A percentile compares a stretch with the other conserved stretches of the same genome.
Conservation (phyloP, 2,888 invertebrate genomes). For the Prostheceraeus crozeri region DNA sequence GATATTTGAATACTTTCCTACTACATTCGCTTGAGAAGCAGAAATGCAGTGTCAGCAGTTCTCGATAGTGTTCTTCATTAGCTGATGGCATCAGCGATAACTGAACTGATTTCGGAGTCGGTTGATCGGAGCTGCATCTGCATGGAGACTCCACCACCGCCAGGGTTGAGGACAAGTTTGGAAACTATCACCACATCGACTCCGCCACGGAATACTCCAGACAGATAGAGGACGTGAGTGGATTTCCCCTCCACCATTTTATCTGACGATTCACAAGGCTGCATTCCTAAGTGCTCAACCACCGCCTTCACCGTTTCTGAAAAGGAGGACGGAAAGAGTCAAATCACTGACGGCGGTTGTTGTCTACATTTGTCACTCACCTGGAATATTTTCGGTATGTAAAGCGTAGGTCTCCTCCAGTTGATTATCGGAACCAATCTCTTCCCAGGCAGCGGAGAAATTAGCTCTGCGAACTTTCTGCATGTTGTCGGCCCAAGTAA, state of each 20-base stretch:
- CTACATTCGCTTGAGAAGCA: no score
- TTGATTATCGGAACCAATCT: slow-evolving; percentile 64
- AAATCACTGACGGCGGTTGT: not conserved
- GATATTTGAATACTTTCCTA: no score
- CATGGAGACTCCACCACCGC: slow-evolving; percentile 68
- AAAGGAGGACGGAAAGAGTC: slow-evolving; percentile 39
- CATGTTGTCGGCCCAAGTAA: slow-evolving; percentile 76
- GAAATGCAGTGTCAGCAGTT: no score
- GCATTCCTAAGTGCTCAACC: slow-evolving; percentile 72
- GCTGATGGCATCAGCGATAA: slow-evolving; percentile 62
- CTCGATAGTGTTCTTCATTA: no score
- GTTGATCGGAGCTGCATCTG: slow-evolving; percentile 79
- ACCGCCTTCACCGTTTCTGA: slow-evolving; percentile 72
- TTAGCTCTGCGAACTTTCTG: slow-evolving; percentile 70
- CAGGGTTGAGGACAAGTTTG: slow-evolving; percentile 71
- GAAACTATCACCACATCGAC: slow-evolving; percentile 78
- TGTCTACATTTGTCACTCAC: slow-evolving; percentile 45
- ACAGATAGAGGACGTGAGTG: slow-evolving; percentile 70
- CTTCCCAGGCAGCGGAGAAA: slow-evolving; percentile 73
- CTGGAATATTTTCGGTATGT: slow-evolving; percentile 69
- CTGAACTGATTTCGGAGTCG: slow-evolving; percentile 74
- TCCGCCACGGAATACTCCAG: slow-evolving; percentile 82
- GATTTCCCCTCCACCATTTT: slow-evolving; percentile 73
- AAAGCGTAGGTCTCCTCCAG: slow-evolving; percentile 86
- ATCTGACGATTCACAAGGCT: slow-evolving; percentile 75